These are phyloP conservation scores for Helostoma temminkii DNA, from an alignment of 2,797 vertebrate species.

Conservation along the genomic window DNA sequence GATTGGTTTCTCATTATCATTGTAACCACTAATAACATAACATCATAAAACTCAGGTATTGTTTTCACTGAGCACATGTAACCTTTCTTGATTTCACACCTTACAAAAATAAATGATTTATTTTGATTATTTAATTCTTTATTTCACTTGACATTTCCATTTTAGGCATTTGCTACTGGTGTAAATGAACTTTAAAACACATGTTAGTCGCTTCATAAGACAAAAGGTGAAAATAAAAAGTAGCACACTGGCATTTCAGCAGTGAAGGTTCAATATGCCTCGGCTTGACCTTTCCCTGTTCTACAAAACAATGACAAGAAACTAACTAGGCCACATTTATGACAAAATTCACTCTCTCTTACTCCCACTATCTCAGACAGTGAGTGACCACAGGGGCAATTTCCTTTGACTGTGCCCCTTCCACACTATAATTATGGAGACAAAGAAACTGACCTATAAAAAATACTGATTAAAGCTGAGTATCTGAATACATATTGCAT, in stretches of 20 bases:
- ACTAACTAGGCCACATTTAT: constrained; percentile 34
- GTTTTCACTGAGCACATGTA: neutral
- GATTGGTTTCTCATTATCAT: no score
- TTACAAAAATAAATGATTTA: neutral
- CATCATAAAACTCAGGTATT: neutral
- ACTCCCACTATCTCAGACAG: constrained; percentile 18
- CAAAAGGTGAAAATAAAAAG: constrained; percentile 43
- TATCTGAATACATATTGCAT: constrained; percentile 1
- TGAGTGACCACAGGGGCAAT: constrained; percentile 36
- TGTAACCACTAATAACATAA: neutral
- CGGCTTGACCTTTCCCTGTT: constrained; percentile 56
- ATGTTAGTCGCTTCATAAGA: constrained; percentile 28
- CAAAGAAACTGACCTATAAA: constrained; percentile 43
- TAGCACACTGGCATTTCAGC: constrained; percentile 66
- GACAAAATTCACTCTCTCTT: constrained; percentile 10
- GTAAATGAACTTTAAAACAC: neutral
- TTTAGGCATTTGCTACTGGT: neutral
- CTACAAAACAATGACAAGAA: constrained; percentile 6
- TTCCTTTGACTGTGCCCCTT: constrained; percentile 5
- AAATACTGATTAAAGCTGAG: constrained; percentile 30
- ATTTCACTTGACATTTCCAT: neutral
- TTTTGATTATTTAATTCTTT: neutral
- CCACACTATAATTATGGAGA: constrained; percentile 39
- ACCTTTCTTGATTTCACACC: neutral
- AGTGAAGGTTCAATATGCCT: constrained; percentile 56